These are phyloP conservation scores for Hedya salicella DNA, from an alignment of 2,888 invertebrate genomes.

Conservation along the genomic window DNA sequence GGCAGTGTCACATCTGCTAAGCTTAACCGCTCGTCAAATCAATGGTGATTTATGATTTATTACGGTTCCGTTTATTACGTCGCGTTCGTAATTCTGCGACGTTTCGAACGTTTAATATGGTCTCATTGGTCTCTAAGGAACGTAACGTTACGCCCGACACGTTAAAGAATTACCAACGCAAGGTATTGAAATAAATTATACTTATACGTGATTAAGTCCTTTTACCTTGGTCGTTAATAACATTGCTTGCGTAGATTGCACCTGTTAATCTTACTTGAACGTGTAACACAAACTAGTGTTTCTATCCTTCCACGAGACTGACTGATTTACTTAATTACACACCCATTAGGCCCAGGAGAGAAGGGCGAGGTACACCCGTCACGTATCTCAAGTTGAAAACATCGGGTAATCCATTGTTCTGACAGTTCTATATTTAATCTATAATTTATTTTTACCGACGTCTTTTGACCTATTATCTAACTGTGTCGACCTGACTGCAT, in stretches of 20 bases:
- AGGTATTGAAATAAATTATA: no score
- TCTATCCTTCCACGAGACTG: constrained; percentile 31
- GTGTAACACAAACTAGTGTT: constrained; percentile 30
- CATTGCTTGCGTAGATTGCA: constrained; percentile 12
- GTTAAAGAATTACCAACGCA: no score
- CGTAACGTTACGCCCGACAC: no score
- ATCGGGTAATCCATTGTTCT: constrained; percentile 18
- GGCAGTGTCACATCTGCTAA: no score
- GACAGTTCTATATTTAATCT: constrained; percentile 15
- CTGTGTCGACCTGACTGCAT: constrained; percentile 10
- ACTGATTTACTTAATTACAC: constrained; percentile 42
- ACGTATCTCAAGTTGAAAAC: constrained; percentile 24
- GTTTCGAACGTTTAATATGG: no score
- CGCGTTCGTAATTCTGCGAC: no score
- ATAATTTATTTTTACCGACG: not conserved
- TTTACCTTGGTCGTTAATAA: not conserved
- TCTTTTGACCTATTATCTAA: constrained; percentile 21
- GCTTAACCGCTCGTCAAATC: no score
- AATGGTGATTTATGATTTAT: no score
- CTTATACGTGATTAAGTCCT: no score
- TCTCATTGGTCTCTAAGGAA: no score
- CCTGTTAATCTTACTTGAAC: constrained; percentile 22
- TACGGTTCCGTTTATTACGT: no score
- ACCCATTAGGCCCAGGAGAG: constrained; percentile 35
- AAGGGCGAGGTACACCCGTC: constrained; percentile 5